Base-by-base conservation (phyloP, 2,113 vertebrate species). In the Hoplias malabaricus region DNA sequence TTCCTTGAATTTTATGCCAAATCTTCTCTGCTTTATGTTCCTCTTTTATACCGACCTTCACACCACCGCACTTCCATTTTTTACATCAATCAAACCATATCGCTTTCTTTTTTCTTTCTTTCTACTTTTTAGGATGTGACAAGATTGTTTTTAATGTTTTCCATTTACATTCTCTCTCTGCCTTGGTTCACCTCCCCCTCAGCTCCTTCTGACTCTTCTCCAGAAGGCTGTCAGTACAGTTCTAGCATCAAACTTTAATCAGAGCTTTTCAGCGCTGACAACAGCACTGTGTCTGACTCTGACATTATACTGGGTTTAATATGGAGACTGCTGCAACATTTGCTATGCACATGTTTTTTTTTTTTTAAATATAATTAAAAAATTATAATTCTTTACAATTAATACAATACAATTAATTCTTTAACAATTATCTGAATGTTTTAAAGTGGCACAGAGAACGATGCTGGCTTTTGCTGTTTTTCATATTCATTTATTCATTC, bases 151-250 rank as follows among this genome's bases (percentile, higher is more conserved):
- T 7, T n/a, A n/a, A 1, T 5, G 12, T 29, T 59, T 16, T 46
- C 23, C 43, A 1, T 31, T 36, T 4, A 25, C 23, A 38, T 27
- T 31, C 33, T 11, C 3, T 14, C 21, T 54, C 8, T 46, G 29
- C n/a, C 13, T 73, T 6, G 0, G 66, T 56, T 72, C 75, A 69
- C 74, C 63, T 76, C 48, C 73, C 73, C 62, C 56, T 42, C 10
- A 75, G 48, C 62, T 66, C 34, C 46, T 54, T 29, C 33, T 67
- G 46, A 75, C 73, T 54, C 59, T 31, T 29, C 14, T 65, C 31
- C 33, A 54, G 61, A 54, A 38, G 5, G 4, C 48, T 68, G 63
- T 76, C 74, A 43, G 62, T 40, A 29, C 48, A 7, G 14, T 46
- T 54, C 25, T 31, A 31, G 46, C 11, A 11, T 56, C 62, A 68